Evolutionary conservation across 1,140 invertebrate genomes (phyloP).

Genomic region (Bombus vancouverensis): DNA sequence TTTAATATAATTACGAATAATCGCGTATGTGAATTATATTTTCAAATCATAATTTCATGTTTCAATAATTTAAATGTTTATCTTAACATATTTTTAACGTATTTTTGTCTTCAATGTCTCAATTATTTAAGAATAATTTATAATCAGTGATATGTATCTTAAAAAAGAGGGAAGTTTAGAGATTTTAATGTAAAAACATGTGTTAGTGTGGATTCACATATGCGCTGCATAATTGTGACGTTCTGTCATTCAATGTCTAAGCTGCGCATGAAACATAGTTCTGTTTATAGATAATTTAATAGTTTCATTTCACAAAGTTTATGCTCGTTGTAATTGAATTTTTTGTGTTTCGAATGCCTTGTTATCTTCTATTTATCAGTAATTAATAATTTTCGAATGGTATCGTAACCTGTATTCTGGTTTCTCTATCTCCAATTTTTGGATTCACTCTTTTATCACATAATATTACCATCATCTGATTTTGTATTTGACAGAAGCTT

Average conservation of each 20-base stretch:
- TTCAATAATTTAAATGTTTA: neutral
- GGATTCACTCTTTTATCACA: neutral
- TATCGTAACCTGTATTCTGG: slow-evolving; percentile 4
- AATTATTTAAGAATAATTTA: too few relatives aligned
- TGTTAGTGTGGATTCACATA: neutral
- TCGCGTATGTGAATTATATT: neutral
- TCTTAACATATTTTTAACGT: neutral
- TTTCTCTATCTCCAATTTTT: neutral
- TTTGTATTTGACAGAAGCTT: neutral
- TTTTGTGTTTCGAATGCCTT: neutral
- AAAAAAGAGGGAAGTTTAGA: neutral
- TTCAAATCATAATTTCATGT: neutral
- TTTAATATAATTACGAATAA: neutral
- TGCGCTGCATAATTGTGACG: neutral
- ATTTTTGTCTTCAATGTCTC: neutral
- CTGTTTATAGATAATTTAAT: neutral
- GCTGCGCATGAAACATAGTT: neutral
- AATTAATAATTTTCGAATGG: neutral
- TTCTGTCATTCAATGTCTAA: neutral
- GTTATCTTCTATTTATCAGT: neutral
- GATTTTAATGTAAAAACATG: neutral
- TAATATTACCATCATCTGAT: neutral
- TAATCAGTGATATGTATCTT: neutral
- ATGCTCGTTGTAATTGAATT: neutral
- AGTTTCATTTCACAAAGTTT: neutral